Conservation (phyloP, 2,113 vertebrate genomes). For the Pantherophis guttatus region DNA sequence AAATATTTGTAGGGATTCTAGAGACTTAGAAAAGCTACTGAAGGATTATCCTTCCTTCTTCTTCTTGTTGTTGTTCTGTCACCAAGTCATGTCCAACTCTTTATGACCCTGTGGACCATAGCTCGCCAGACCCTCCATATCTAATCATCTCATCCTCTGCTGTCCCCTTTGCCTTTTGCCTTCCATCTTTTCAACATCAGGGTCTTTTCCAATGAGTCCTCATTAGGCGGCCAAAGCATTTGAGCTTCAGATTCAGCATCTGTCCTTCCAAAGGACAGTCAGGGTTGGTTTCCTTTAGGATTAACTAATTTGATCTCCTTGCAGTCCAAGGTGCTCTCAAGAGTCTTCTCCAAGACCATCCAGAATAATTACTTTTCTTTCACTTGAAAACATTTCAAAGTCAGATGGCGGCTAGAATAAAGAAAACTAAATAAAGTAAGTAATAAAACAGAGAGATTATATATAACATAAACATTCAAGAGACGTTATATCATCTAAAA, state of each 20-base stretch:
- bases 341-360: background rate
- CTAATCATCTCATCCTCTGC: background rate
- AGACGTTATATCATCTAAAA: background rate
- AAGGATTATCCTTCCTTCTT: background rate
- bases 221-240: background rate
- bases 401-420: background rate
- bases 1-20: background rate
- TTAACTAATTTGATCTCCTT: background rate
- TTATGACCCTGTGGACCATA: background rate
- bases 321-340: background rate
- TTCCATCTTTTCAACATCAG: background rate
- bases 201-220: background rate
- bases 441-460: background rate
- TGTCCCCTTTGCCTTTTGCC: background rate
- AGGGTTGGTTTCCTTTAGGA: background rate
- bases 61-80: background rate
- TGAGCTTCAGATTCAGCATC: background rate
- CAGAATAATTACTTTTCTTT: background rate
- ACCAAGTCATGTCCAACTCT: background rate
- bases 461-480: background rate
- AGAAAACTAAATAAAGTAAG: background rate
- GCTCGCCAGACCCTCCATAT: background rate
- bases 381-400: background rate
- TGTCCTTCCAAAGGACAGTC: background rate
- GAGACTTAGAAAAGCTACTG: background rate